A percentile compares a stretch with the other conserved stretches of the same genome.
Conservation (phyloP, 2,113 vertebrate species). For the Hippocampus barbouri region DNA sequence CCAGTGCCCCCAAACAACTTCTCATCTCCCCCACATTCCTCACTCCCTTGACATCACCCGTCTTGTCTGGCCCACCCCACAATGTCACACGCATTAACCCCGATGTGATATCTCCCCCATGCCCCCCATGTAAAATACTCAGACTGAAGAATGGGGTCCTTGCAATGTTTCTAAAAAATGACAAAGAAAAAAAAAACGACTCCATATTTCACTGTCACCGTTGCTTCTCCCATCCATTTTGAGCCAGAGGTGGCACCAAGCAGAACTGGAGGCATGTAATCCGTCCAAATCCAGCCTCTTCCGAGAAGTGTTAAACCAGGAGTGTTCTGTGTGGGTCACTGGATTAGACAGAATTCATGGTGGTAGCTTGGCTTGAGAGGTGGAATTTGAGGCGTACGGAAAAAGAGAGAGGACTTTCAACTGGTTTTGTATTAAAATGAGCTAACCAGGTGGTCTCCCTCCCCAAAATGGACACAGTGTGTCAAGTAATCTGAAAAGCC, state of each 20-base stretch:
- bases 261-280: conserved; percentile 76
- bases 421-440: conserved; percentile 77
- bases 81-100: conserved; percentile 14
- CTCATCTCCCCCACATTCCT: conserved; percentile 48
- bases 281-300: conserved; percentile 75
- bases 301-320: conserved; percentile 71
- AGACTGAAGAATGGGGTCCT: conserved; percentile 14
- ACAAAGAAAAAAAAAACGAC: conserved; percentile 1
- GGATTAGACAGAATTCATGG: conserved; percentile 73
- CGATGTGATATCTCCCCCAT: conserved; percentile 8
- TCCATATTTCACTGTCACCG: conserved; percentile 49
- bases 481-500: conserved; percentile 81
- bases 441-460: conserved; percentile 81
- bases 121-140: conserved; percentile 8
- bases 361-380: conserved; percentile 74
- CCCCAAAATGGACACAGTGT: conserved; percentile 79
- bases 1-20: conserved; percentile 37
- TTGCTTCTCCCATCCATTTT: conserved; percentile 54
- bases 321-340: conserved; percentile 69
- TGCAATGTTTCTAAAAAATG: conserved; percentile 15
- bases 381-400: conserved; percentile 70
- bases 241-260: conserved; percentile 71
- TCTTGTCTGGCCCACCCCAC: conserved; percentile 16
- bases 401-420: conserved; percentile 63
- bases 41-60: conserved; percentile 35